Base-by-base conservation (phyloP, 2,888 invertebrate species). In the Corythucha ciliata region DNA sequence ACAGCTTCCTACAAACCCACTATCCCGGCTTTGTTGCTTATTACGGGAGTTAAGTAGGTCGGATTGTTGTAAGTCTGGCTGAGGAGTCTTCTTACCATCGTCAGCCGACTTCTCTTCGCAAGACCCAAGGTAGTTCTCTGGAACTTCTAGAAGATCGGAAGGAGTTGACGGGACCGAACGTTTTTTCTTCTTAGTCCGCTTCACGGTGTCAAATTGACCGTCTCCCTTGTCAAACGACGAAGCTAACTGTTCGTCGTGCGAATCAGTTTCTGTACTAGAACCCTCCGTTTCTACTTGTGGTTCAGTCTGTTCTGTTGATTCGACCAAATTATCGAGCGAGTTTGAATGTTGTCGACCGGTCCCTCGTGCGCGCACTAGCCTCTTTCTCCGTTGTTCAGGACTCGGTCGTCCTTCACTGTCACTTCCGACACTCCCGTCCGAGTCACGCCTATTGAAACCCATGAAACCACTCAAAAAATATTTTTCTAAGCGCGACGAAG, bases 351-450 rank as follows among this genome's bases (percentile, higher is more conserved):
- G 86, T 42, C 88, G 72, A 0, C 85, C 86, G 0, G 86, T 84
- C 4, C 87, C 88, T 36, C 89, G 74, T 4, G 88, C 85, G 12
- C 88, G 75, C 1, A 88, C 87, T 52, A 87, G 68, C 29, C 83
- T 75, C 65, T 90, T 89, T 53, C 87, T 74, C 7, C 88, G 71
- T 65, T 89, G 88, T 64, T 88, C 88, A 0, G 89, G 89, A 68
- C 88, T 89, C 3, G 87, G 88, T 59, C 80, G 77, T 1, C 89
- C 89, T 65, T 90, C 90, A 64, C 88, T 88, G 63, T 90, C 89
- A 69, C 89, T 89, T 5, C 90, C 90, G 0, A 90, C 90, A 63
- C 88, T 88, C 2, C 87, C 89, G 62, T 86, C 85, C 0, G 84
- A 82, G 63, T 86, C 84, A 8, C 63, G 55, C 29, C 83, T 75